phyloP scores from a whole-genome alignment of 1,140 invertebrate species.

The Ceratosolen fusciceps region DNA sequence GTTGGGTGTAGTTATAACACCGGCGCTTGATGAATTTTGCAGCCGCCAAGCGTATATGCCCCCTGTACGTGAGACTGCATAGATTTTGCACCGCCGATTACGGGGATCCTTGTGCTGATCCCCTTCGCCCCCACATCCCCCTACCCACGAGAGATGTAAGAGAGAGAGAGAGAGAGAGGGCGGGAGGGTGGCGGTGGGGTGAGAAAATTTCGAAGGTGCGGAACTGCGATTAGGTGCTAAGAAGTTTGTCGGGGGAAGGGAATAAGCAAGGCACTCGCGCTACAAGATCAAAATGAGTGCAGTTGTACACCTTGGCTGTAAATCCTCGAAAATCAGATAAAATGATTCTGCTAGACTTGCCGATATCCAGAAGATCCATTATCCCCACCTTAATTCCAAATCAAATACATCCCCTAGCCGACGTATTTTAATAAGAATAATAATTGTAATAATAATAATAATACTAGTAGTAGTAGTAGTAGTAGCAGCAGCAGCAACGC shows the following conservation, averaged over 20 bases:
- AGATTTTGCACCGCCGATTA: constrained; percentile 23
- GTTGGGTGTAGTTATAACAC: constrained; percentile 22
- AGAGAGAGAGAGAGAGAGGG: constrained; percentile 3
- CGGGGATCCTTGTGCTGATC: no score
- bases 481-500: no score
- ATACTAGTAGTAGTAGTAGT: no score
- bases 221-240: constrained; percentile 11
- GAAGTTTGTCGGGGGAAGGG: neutral
- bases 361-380: neutral
- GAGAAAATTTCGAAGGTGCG: constrained; percentile 24
- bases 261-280: neutral
- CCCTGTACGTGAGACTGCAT: constrained; percentile 6
- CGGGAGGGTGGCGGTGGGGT: neutral
- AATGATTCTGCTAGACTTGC: constrained; percentile 1
- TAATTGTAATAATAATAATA: no score
- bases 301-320: neutral
- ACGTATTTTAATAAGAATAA: no score
- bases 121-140: no score
- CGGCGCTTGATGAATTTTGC: constrained; percentile 40
- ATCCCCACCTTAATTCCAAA: neutral
- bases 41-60: neutral
- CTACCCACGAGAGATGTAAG: no score
- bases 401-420: no score
- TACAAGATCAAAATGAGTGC: constrained; percentile 31
- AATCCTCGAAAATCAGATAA: constrained; percentile 4